Evolutionary conservation across 2,113 vertebrate genomes (phyloP), one percentile per base, ranked within the genome.

Genomic region (Herpailurus yagouaroundi): DNA sequence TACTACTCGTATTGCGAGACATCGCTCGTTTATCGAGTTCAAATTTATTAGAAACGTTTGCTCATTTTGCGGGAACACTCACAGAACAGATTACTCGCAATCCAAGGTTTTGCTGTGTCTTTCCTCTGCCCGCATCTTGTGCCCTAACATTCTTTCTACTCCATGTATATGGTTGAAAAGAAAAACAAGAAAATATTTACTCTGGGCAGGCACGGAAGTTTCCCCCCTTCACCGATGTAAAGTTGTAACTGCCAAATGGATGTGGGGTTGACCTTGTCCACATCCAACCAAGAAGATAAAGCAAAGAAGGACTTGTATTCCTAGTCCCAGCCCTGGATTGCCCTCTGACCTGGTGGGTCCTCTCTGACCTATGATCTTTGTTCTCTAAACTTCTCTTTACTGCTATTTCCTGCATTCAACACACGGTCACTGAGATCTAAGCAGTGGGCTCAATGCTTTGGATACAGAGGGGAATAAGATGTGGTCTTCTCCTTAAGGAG

Each of bases 311-410:
- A 14, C 33, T 14, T 5, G 7, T 1, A 0, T 11, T 11, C 68
- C 3, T 13, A 12, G 48, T 4, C 21, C 7, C 16, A 63, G 94
- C 71, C 41, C 64, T n/a, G 29, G 41, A 23, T n/a, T 1, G 0
- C n/a, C 45, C 45, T 57, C 74, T n/a, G 81, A 38, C n/a, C 21
- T 7, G 0, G 0, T n/a, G 76, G 38, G 57, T 66, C 38, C 36
- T 82, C 64, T 71, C 3, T 50, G 66, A 50, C 33, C 36, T 19
- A 38, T 45, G 48, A 15, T 60, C 12, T 38, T 48, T 88, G 86
- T 36, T 92, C 88, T 31, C 18, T 68, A 38, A 31, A 52, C 33
- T 50, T 83, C 23, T 41, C 14, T 45, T 48, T n/a, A 77, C 60
- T 60, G 50, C 23, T 31, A 13, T 31, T 60, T 45, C n/a, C 60